Evolutionary conservation across 2,888 invertebrate genomes (phyloP).

Genomic region (Apotomis capreana): DNA sequence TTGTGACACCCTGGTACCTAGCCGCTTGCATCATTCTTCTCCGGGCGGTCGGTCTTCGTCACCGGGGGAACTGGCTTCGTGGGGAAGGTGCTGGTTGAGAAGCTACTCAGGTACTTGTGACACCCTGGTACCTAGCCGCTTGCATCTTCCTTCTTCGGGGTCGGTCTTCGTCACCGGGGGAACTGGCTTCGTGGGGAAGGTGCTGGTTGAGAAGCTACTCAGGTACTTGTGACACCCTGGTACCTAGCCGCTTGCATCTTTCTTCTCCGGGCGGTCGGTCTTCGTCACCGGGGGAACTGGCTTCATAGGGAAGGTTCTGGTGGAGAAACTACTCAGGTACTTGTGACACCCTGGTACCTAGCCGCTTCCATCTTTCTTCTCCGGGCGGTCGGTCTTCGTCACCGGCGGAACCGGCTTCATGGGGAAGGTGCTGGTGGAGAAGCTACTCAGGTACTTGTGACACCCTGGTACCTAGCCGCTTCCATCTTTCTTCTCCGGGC

Average conservation of each 20-base stretch:
- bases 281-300: slow-evolving; percentile 96
- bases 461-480: not conserved
- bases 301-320: slow-evolving; percentile 96
- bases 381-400: too few relatives aligned
- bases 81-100: slow-evolving; percentile 97
- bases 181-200: slow-evolving; percentile 98
- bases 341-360: not conserved
- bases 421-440: slow-evolving; percentile 97
- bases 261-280: too few relatives aligned
- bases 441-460: slow-evolving; percentile 87
- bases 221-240: slow-evolving; percentile 70
- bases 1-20: slow-evolving; percentile 3
- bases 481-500: too few relatives aligned
- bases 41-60: slow-evolving; percentile 84
- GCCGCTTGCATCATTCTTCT: slow-evolving; percentile 26
- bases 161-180: slow-evolving; percentile 92
- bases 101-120: slow-evolving; percentile 87
- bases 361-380: too few relatives aligned
- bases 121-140: not conserved
- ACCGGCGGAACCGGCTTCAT: slow-evolving; percentile 98
- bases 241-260: too few relatives aligned
- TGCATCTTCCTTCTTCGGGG: slow-evolving; percentile 59
- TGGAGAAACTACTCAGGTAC: slow-evolving; percentile 94
- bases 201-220: slow-evolving; percentile 95
- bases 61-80: slow-evolving; percentile 98